Conservation (phyloP, 1,140 invertebrate species). For the Drepana arcuata region DNA sequence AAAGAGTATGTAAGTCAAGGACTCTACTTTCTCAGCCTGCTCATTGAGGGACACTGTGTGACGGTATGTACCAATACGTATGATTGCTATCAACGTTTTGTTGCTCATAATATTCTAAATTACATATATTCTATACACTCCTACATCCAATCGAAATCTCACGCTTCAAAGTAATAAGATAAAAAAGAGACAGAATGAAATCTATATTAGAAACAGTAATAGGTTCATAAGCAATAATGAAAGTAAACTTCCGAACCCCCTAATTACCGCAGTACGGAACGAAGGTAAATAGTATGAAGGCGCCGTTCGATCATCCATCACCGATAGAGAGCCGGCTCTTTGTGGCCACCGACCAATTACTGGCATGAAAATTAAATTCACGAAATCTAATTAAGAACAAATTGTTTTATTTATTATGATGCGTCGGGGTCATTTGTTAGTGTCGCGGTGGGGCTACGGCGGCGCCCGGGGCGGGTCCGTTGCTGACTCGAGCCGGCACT, state of each 20-base stretch:
- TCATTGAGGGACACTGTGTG: too few relatives aligned
- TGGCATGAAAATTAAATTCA: conserved; percentile 72
- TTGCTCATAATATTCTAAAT: too few relatives aligned
- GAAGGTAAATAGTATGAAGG: conserved; percentile 64
- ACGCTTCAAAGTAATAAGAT: conserved; percentile 25
- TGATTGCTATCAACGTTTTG: too few relatives aligned
- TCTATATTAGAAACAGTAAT: conserved; percentile 63
- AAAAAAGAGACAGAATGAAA: conserved; percentile 42
- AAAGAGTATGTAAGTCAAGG: too few relatives aligned
- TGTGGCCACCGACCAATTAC: conserved; percentile 71
- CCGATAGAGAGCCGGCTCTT: conserved; percentile 57
- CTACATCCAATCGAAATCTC: too few relatives aligned
- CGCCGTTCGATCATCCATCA: conserved; percentile 68
- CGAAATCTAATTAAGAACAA: conserved; percentile 72
- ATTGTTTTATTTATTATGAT: conserved; percentile 73
- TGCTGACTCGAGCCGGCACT: too few relatives aligned
- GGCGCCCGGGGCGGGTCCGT: conserved; percentile 31
- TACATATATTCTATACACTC: too few relatives aligned
- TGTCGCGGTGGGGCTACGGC: conserved; percentile 30
- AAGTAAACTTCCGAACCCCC: conserved; percentile 65
- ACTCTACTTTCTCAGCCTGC: too few relatives aligned
- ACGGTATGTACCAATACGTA: too few relatives aligned
- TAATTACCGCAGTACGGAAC: conserved; percentile 54
- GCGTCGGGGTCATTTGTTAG: conserved; percentile 65
- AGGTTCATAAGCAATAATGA: conserved; percentile 60